Percentiles rank a stretch among this genome's conserved stretches.
Conservation (phyloP, 1,140 invertebrate species). For the Drosophila eugracilis region DNA sequence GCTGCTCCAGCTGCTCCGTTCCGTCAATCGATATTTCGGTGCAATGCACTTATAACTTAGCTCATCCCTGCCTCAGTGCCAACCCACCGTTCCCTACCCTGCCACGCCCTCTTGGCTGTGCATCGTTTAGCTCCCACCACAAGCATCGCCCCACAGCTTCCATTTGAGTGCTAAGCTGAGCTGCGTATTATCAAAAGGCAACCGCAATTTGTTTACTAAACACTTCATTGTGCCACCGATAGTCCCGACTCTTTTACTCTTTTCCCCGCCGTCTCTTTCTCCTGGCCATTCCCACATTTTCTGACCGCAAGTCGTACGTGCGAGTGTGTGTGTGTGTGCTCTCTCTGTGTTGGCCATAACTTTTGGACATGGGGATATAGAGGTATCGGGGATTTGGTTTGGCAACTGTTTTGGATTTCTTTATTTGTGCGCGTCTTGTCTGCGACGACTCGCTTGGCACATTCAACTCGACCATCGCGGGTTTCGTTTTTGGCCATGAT, state of each 20-base stretch:
- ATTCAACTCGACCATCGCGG: constrained; percentile 57
- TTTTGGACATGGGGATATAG: constrained; percentile 14
- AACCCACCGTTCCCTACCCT: not conserved
- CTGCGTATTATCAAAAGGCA: constrained; percentile 79
- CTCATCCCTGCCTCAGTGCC: constrained; percentile 13
- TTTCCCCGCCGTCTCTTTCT: constrained; percentile 1
- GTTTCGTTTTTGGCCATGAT: constrained; percentile 75
- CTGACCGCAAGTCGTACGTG: constrained; percentile 70
- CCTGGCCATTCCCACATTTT: constrained; percentile 16
- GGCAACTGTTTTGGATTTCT: constrained; percentile 52
- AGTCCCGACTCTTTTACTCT: constrained; percentile 20
- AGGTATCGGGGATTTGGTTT: constrained; percentile 29
- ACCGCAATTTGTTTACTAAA: constrained; percentile 82
- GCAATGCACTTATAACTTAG: constrained; percentile 78
- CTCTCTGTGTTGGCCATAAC: constrained; percentile 31
- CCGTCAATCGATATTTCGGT: constrained; percentile 79
- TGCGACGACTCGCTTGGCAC: constrained; percentile 50
- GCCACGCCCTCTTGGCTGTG: constrained; percentile 6
- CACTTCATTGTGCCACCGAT: constrained; percentile 81
- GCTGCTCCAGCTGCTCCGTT: constrained; percentile 28
- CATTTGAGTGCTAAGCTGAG: constrained; percentile 46
- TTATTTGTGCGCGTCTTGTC: constrained; percentile 29
- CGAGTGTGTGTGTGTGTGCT: constrained; percentile 22
- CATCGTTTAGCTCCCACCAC: constrained; percentile 23
- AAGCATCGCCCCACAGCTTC: constrained; percentile 24